Conservation (phyloP, 2,888 invertebrate species). For the Invenusta paracnida region DNA sequence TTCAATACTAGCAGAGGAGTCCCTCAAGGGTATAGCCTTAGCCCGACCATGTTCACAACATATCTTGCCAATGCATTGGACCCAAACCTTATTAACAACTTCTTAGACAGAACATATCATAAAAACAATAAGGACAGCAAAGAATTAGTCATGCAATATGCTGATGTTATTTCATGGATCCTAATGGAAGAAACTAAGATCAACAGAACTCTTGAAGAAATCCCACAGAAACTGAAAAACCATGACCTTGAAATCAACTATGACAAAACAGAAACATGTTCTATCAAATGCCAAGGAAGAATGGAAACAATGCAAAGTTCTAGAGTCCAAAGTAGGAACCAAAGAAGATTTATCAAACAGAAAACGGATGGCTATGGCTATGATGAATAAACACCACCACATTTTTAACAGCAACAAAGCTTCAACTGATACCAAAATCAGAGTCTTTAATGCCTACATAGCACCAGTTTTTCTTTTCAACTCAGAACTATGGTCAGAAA, state of each 20-base stretch:
- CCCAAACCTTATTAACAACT: constrained; percentile 2
- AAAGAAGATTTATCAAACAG: constrained; percentile 16
- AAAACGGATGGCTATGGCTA: constrained; percentile 15
- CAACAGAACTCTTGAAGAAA: neutral
- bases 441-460: constrained; percentile 18
- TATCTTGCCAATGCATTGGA: constrained; percentile 1
- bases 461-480: constrained; percentile 18
- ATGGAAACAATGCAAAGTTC: neutral
- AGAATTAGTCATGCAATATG: constrained; percentile 6
- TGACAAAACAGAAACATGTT: neutral
- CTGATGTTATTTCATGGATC: neutral
- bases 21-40: neutral
- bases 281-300: neutral
- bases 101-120: neutral
- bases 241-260: constrained; percentile 3
- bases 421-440: neutral
- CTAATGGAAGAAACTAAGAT: neutral
- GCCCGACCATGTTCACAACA: constrained; percentile 10
- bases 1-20: constrained; percentile 13
- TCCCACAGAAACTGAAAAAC: neutral
- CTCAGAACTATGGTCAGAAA: neutral
- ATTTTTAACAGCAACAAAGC: neutral
- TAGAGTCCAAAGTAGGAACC: constrained; percentile 12
- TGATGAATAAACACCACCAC: constrained; percentile 23
- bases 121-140: constrained; percentile 18